phyloP scores from a whole-genome alignment of 2,888 invertebrate species.

The Drosophila lutescens region DNA sequence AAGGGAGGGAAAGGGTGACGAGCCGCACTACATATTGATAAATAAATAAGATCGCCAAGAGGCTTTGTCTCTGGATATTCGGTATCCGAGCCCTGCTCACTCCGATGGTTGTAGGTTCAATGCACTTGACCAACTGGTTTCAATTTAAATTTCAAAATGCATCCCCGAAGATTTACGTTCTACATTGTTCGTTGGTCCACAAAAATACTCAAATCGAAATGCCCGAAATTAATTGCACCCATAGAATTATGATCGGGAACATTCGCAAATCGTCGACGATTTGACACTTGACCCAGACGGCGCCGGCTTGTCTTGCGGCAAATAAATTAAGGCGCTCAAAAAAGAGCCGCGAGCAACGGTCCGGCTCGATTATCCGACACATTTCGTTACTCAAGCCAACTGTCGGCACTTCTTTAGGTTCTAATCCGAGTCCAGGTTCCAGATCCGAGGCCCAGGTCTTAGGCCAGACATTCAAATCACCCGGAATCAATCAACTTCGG shows the following conservation, averaged over 20 bases:
- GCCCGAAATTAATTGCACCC: conserved; percentile 37
- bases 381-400: conserved; percentile 20
- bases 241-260: conserved; percentile 34
- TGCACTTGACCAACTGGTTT: conserved; percentile 77
- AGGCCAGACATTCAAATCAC: conserved; percentile 51
- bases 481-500: conserved; percentile 55
- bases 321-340: conserved; percentile 73
- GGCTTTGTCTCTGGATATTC: conserved; percentile 70
- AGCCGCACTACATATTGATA: conserved; percentile 76
- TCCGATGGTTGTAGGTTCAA: conserved; percentile 56
- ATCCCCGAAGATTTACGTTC: conserved; percentile 63
- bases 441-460: conserved; percentile 8
- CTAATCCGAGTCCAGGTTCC: conserved; percentile 22
- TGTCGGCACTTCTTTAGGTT: conserved; percentile 45
- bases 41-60: conserved; percentile 77
- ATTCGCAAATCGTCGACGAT: conserved; percentile 19
- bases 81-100: conserved; percentile 26
- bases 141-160: conserved; percentile 73
- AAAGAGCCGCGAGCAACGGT: conserved; percentile 55
- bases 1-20: conserved; percentile 13
- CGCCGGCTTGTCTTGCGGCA: conserved; percentile 72
- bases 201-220: conserved; percentile 23
- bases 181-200: conserved; percentile 33
- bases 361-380: conserved; percentile 21
- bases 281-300: conserved; percentile 78